Evolutionary conservation across 1,140 invertebrate species (phyloP).

Genomic region (Notospermus geniculatus): DNA sequence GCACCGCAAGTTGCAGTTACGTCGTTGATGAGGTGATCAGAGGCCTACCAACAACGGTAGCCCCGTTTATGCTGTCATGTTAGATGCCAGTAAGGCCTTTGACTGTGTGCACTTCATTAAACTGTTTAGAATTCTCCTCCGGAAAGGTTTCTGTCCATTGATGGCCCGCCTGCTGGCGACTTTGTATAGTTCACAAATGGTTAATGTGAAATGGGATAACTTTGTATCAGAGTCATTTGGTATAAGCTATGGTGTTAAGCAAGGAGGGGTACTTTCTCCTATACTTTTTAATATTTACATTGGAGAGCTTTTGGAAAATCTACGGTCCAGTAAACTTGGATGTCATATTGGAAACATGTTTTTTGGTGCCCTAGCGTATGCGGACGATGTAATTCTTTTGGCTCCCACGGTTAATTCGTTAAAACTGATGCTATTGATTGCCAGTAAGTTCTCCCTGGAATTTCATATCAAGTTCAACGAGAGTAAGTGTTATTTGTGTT

Average conservation of each 20-base stretch:
- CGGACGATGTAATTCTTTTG: neutral
- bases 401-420: neutral
- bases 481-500: neutral
- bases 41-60: neutral
- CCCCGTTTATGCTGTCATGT: neutral
- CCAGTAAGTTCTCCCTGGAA: neutral
- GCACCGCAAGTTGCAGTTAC: too few relatives aligned
- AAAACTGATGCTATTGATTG: neutral
- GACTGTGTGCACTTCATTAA: too few relatives aligned
- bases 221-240: neutral
- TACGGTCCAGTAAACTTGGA: neutral
- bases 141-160: neutral
- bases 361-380: neutral
- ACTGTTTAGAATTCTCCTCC: too few relatives aligned
- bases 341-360: neutral
- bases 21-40: neutral
- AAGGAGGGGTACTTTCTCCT: neutral
- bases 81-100: neutral
- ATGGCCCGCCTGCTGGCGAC: neutral
- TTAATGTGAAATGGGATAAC: neutral
- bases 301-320: neutral
- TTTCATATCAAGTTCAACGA: neutral
- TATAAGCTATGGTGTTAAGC: too few relatives aligned
- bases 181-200: too few relatives aligned
- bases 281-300: neutral